phyloP scores from a whole-genome alignment of 2,113 vertebrate species.

The Serilophus lunatus region DNA sequence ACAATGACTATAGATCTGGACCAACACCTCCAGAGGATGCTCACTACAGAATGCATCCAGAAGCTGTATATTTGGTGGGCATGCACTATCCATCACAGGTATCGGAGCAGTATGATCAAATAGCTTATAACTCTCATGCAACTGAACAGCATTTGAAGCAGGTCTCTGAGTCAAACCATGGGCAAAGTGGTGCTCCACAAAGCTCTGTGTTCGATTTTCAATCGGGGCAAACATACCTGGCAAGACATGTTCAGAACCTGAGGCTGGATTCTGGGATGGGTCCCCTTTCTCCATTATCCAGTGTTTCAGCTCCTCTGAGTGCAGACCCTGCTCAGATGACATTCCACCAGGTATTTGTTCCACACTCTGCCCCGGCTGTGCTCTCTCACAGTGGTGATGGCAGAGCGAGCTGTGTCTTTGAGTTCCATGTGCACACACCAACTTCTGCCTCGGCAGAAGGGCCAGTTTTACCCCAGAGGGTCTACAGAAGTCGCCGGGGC shows the following conservation, averaged over 20 bases:
- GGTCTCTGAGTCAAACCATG: constrained; percentile 72
- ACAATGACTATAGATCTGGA: constrained; percentile 82
- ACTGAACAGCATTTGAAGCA: constrained; percentile 69
- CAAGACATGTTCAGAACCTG: constrained; percentile 80
- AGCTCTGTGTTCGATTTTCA: constrained; percentile 85
- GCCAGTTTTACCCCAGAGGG: constrained; percentile 74
- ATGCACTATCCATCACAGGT: constrained; percentile 75
- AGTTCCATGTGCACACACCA: constrained; percentile 84
- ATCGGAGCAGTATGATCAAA: constrained; percentile 73
- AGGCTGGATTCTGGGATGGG: constrained; percentile 75
- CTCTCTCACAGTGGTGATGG: constrained; percentile 79
- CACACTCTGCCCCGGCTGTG: constrained; percentile 88
- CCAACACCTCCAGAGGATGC: constrained; percentile 81
- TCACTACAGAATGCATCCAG: constrained; percentile 85
- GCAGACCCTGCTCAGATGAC: constrained; percentile 73
- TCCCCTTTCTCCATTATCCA: constrained; percentile 72
- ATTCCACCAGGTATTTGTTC: constrained; percentile 83
- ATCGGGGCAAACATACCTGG: constrained; percentile 76
- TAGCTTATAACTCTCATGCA: constrained; percentile 59
- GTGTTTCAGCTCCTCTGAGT: constrained; percentile 73
- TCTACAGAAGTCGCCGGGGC: constrained; percentile 82
- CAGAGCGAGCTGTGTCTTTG: constrained; percentile 83
- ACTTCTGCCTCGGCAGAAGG: constrained; percentile 79
- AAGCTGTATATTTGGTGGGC: constrained; percentile 79
- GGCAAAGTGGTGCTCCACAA: constrained; percentile 72